Percentiles rank a stretch among this genome's conserved stretches.
Evolutionary conservation across 2,888 invertebrate species (phyloP).

Genomic region (Tiliacea citrago): DNA sequence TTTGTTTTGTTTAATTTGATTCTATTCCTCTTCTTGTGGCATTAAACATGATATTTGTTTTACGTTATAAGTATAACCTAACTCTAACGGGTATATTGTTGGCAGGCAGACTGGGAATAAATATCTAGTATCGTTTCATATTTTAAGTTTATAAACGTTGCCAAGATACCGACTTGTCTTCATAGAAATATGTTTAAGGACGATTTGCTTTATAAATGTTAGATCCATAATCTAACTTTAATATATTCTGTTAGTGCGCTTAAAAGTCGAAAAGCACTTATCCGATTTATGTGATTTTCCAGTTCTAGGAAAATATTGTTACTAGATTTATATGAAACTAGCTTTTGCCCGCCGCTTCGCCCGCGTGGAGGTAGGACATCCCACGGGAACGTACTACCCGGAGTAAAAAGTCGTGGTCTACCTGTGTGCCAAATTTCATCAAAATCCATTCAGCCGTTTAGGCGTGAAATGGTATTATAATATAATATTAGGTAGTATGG

Average conservation of each 20-base stretch:
- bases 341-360: too few species aligned
- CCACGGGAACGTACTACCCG: too few species aligned
- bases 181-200: slow-evolving; percentile 6
- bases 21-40: background rate
- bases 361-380: too few species aligned
- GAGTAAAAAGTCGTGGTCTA: too few species aligned
- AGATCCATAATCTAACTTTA: background rate
- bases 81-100: slow-evolving; percentile 15
- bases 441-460: too few species aligned
- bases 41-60: background rate
- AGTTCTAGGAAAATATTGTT: background rate
- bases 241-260: background rate
- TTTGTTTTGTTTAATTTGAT: too few species aligned
- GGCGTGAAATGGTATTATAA: too few species aligned
- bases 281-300: background rate
- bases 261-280: background rate
- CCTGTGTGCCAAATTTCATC: too few species aligned
- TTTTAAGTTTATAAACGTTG: slow-evolving; percentile 26
- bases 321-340: background rate
- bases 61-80: slow-evolving; percentile 2
- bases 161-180: slow-evolving; percentile 27
- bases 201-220: background rate
- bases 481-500: too few species aligned
- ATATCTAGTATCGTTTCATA: slow-evolving; percentile 40
- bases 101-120: slow-evolving; percentile 39